These are phyloP conservation scores for Thalassoma bifasciatum DNA, from an alignment of 2,113 vertebrate species.

Conservation along the genomic window DNA sequence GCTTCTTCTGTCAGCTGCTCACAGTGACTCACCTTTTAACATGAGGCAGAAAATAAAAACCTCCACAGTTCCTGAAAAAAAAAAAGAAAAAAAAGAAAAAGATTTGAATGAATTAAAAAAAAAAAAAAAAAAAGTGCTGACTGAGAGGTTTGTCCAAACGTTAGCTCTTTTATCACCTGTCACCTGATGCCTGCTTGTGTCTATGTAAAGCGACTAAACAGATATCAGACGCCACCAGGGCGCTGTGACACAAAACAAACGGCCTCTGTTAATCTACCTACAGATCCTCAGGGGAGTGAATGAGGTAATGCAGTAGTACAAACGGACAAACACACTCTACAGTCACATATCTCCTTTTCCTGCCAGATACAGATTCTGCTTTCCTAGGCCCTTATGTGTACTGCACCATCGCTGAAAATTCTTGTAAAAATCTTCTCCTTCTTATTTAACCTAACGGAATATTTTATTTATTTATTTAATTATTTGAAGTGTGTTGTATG, in stretches of 20 bases:
- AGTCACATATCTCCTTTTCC: slow-evolving; percentile 10
- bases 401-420: slow-evolving; percentile 28
- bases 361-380: not conserved
- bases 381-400: not conserved
- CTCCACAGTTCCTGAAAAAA: slow-evolving; percentile 40
- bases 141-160: slow-evolving; percentile 55
- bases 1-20: slow-evolving; percentile 35
- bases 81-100: slow-evolving; percentile 60
- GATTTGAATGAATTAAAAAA: too few relatives aligned
- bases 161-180: slow-evolving; percentile 60
- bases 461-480: too few relatives aligned
- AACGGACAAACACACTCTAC: slow-evolving; percentile 2
- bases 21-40: slow-evolving; percentile 23
- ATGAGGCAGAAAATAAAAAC: slow-evolving; percentile 3
- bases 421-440: slow-evolving; percentile 18
- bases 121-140: too few relatives aligned
- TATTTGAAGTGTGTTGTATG: too few relatives aligned
- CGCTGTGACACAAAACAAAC: slow-evolving; percentile 66
- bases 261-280: slow-evolving; percentile 65
- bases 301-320: slow-evolving; percentile 72
- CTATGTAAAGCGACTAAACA: slow-evolving; percentile 53
- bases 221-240: slow-evolving; percentile 47
- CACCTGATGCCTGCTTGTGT: slow-evolving; percentile 69
- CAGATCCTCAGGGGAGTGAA: slow-evolving; percentile 48
- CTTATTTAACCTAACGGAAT: slow-evolving; percentile 44